These are phyloP conservation scores for Vimba vimba DNA, from an alignment of 2,113 vertebrate genomes.

Conservation along the genomic window DNA sequence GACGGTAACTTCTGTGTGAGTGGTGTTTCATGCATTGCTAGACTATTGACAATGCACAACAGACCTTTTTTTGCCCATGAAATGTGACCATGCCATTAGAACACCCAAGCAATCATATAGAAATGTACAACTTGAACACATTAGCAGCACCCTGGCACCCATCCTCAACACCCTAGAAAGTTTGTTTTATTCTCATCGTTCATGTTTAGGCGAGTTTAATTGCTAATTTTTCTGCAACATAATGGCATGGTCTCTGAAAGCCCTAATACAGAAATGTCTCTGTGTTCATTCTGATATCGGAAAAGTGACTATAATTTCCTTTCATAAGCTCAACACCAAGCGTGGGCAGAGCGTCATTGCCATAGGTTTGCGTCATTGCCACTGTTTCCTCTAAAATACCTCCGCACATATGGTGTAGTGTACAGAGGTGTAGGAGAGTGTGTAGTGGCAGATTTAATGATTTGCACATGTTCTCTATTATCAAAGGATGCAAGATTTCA, in stretches of 20 bases:
- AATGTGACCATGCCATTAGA: neutral
- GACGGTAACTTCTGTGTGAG: neutral
- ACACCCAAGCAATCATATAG: neutral
- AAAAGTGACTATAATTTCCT: conserved; percentile 28
- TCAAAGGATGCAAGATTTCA: conserved; percentile 52
- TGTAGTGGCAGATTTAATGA: conserved; percentile 57
- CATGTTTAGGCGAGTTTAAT: neutral
- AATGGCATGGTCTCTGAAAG: conserved; percentile 19
- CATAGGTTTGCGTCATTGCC: conserved; percentile 49
- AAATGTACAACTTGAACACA: neutral
- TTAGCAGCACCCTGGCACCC: neutral
- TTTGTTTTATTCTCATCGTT: neutral
- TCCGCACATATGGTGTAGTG: conserved; percentile 16
- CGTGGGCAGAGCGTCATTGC: neutral
- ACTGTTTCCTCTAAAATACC: conserved; percentile 33
- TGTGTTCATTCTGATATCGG: conserved; percentile 43
- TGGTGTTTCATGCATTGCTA: neutral
- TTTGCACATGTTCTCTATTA: conserved; percentile 60
- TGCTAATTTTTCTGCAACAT: neutral
- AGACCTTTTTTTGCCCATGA: neutral
- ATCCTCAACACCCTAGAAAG: neutral
- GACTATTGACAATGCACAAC: neutral
- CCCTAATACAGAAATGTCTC: conserved; percentile 34
- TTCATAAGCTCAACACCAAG: conserved; percentile 31
- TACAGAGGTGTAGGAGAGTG: neutral